Evolutionary conservation across 1,140 invertebrate species (phyloP).

Genomic region (Lepidostoma basale): DNA sequence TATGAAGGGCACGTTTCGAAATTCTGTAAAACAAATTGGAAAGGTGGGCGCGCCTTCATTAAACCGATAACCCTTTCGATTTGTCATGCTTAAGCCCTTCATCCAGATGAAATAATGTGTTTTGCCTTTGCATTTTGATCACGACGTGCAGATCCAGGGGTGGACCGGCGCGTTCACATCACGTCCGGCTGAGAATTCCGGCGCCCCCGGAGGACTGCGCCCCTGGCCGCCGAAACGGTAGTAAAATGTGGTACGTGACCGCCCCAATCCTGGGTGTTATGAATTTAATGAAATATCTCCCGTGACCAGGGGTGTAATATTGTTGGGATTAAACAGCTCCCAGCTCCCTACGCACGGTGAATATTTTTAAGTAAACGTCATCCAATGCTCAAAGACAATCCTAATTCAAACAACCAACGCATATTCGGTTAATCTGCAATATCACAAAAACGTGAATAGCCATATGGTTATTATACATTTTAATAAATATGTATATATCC

Average conservation of each 20-base stretch:
- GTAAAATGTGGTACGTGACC: slow-evolving; percentile 40
- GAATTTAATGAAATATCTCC: slow-evolving; percentile 44
- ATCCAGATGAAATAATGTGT: slow-evolving; percentile 12
- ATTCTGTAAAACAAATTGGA: too few relatives aligned
- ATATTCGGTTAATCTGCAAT: too few relatives aligned
- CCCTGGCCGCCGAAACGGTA: slow-evolving; percentile 7
- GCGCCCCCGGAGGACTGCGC: slow-evolving; percentile 13
- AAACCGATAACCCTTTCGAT: slow-evolving; percentile 27
- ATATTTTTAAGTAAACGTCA: slow-evolving; percentile 27
- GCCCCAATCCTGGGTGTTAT: slow-evolving; percentile 26
- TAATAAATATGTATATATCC: too few relatives aligned
- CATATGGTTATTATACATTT: too few relatives aligned
- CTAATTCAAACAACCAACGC: too few relatives aligned
- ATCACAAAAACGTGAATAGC: too few relatives aligned
- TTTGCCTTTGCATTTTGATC: slow-evolving; percentile 26
- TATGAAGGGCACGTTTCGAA: too few relatives aligned
- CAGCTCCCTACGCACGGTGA: slow-evolving; percentile 16
- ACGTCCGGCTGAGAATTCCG: slow-evolving; percentile 25
- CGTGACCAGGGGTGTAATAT: slow-evolving; percentile 31
- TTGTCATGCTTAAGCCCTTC: slow-evolving; percentile 13
- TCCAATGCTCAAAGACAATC: background rate
- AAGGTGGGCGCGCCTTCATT: slow-evolving; percentile 4
- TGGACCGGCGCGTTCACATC: slow-evolving; percentile 12
- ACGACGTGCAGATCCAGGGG: background rate
- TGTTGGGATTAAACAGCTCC: slow-evolving; percentile 24